Evolutionary conservation across 2,888 invertebrate species (phyloP), one percentile per base, ranked within the genome.

Genomic region (Sturmia bella): DNA sequence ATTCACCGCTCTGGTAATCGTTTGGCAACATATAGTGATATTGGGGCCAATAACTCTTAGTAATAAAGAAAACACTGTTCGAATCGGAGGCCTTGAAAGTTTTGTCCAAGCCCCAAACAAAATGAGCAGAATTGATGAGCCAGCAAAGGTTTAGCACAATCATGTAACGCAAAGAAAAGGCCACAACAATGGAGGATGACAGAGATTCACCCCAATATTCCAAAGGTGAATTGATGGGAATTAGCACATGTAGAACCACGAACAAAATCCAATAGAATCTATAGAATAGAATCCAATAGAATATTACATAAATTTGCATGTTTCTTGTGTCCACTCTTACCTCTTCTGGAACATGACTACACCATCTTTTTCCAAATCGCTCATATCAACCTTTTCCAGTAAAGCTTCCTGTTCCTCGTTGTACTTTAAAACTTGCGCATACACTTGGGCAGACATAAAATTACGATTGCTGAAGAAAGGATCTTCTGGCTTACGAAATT

Each of bases 1-100:
- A 96, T 90, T 97, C 96, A 9, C 95, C 95, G n/a, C 93, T 94
- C 87, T 95, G 95, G 90, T 95, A 96, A 87, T 97, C 96, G 91
- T 94, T 94, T 0, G 96, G 95, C 21, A 95, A 89, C 21, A 95
- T 87, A 86, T 96, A 96, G 87, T 97, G 96, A 87, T 96, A 97
- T 81, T 95, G 94, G 0, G 94, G 93, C 96, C 96, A 96, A 87
- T 94, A 94, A 2, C 94, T 94, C 89, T 95, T 95, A 3, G 93
- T 93, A 4, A 96, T 89, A 61, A 96, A 89, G 89, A 96, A 96
- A 9, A 96, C 94, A 83, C 94, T 91, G 88, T 95, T 96, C 3
- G 95, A 94, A 85, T 96, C 95, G 52, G 87, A 90, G 70, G 90
- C 92, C 93, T 94, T 92, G 94, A 96, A 94, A 93, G 89, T 95